phyloP scores from a whole-genome alignment of 2,113 vertebrate species.

The Tonatia bakeri region DNA sequence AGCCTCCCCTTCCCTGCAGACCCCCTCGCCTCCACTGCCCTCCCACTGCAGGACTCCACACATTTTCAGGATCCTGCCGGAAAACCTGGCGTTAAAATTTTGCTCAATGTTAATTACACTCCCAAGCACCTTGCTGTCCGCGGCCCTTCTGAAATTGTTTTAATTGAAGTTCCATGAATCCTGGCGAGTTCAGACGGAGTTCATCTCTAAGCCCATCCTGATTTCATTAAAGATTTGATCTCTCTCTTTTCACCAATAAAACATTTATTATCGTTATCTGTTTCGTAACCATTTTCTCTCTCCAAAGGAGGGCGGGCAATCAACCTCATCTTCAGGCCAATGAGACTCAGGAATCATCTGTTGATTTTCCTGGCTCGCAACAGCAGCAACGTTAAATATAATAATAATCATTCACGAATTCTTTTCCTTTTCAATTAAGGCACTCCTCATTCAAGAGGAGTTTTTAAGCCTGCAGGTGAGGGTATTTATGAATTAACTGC shows the following conservation, averaged over 20 bases:
- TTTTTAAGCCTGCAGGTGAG: neutral
- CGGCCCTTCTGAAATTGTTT: slow-evolving; percentile 81
- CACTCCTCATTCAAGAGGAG: neutral
- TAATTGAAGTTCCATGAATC: slow-evolving; percentile 84
- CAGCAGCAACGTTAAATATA: neutral
- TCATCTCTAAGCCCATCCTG: slow-evolving; percentile 82
- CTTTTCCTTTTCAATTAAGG: neutral
- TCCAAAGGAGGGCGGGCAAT: slow-evolving; percentile 2
- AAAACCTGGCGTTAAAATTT: slow-evolving; percentile 74
- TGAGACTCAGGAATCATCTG: slow-evolving; percentile 42
- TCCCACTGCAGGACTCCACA: neutral
- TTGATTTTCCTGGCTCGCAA: slow-evolving; percentile 10
- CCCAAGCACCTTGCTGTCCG: slow-evolving; percentile 78
- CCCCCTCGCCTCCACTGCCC: accelerated
- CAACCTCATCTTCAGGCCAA: slow-evolving; percentile 48
- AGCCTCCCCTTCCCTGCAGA: neutral
- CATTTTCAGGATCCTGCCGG: neutral
- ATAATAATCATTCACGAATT: neutral
- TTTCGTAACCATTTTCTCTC: slow-evolving; percentile 63
- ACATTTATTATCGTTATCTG: slow-evolving; percentile 78
- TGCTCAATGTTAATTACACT: slow-evolving; percentile 82
- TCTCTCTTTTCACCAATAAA: slow-evolving; percentile 83
- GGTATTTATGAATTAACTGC: neutral
- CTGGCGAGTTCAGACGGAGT: slow-evolving; percentile 82
- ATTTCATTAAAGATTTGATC: slow-evolving; percentile 85